Conservation (phyloP, 1,140 invertebrate genomes). For the Ceratitis capitata region DNA sequence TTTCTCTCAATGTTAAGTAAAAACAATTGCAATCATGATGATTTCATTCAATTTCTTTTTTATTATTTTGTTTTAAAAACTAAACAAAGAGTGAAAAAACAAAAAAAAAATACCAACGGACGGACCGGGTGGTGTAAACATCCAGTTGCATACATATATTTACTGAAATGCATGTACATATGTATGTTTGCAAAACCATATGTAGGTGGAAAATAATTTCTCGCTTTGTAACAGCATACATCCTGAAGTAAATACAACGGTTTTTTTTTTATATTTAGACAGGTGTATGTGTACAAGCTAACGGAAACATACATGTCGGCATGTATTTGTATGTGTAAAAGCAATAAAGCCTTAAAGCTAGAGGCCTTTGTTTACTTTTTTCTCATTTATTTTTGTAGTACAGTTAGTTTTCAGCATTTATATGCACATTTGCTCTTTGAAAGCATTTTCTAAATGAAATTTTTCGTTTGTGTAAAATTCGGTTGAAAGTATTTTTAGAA, state of each 20-base stretch:
- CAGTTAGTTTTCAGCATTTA: background rate
- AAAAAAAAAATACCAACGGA: background rate
- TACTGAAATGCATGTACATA: background rate
- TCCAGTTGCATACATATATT: no score
- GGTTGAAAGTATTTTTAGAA: no score
- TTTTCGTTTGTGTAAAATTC: background rate
- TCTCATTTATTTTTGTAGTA: background rate
- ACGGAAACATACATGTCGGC: background rate
- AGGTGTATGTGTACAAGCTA: background rate
- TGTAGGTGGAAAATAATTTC: background rate
- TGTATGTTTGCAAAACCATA: no score
- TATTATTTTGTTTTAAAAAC: background rate
- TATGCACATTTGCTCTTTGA: background rate
- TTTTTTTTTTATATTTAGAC: background rate
- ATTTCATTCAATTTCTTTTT: background rate
- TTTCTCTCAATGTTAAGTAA: no score
- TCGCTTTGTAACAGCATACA: background rate
- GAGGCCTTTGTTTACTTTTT: no score
- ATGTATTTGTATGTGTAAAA: background rate
- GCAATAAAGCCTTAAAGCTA: background rate
- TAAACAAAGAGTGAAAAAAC: background rate
- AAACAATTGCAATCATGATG: conserved; percentile 7
- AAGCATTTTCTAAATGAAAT: background rate
- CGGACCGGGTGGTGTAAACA: no score
- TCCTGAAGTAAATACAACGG: background rate